Evolutionary conservation across 2,113 vertebrate genomes (phyloP).

Genomic region (Hippoglossus stenolepis): DNA sequence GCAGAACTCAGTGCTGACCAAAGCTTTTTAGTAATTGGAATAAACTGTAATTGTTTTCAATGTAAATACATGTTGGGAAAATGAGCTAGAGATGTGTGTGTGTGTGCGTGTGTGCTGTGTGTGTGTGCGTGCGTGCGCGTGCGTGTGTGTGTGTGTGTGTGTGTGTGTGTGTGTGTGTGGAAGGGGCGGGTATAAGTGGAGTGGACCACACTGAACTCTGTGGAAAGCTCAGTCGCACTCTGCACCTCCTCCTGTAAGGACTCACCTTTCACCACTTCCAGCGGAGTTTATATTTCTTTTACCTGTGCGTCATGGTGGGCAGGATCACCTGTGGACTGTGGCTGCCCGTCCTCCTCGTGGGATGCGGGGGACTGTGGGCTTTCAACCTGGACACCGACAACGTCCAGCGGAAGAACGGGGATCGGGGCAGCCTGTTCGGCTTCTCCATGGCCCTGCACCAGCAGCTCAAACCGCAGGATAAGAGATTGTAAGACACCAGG

Average conservation of each 20-base stretch:
- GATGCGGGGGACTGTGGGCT: slow-evolving; percentile 78
- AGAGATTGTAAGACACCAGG: slow-evolving; percentile 86
- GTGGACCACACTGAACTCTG: slow-evolving; percentile 18
- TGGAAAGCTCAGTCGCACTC: slow-evolving; percentile 3
- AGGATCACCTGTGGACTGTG: slow-evolving; percentile 57
- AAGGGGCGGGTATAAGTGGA: slow-evolving; percentile 59
- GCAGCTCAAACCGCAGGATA: slow-evolving; percentile 86
- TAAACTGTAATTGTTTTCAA: too few relatives aligned
- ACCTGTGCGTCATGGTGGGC: slow-evolving; percentile 40
- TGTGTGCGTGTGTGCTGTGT: too few relatives aligned
- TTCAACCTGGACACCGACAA: slow-evolving; percentile 91
- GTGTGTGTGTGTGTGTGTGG: slow-evolving; percentile 9
- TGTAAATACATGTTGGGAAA: too few relatives aligned
- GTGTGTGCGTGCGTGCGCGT: slow-evolving; percentile 8
- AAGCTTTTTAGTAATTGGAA: too few relatives aligned
- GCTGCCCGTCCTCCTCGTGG: slow-evolving; percentile 69
- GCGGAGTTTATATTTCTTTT: not conserved
- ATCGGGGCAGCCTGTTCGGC: slow-evolving; percentile 89
- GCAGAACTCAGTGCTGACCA: too few relatives aligned
- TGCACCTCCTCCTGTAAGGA: slow-evolving; percentile 26
- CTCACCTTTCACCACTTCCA: slow-evolving; percentile 3
- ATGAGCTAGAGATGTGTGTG: too few relatives aligned
- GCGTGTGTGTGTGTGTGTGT: not conserved
- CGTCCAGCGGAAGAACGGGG: slow-evolving; percentile 85
- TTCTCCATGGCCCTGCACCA: slow-evolving; percentile 95